phyloP scores from a whole-genome alignment of 2,113 vertebrate genomes.

The Rutilus rutilus region DNA sequence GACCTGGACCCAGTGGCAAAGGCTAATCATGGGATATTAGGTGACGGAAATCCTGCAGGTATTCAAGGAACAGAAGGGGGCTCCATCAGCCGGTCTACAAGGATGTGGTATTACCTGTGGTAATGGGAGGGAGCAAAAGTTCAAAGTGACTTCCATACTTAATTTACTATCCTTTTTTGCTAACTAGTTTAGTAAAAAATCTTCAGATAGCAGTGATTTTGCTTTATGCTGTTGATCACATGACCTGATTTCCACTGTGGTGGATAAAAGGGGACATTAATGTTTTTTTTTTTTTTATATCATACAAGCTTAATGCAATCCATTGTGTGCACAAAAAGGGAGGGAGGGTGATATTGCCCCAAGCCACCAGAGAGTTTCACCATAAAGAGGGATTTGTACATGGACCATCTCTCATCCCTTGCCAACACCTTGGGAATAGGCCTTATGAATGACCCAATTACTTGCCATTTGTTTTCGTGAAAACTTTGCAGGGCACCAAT shows the following conservation, averaged over 20 bases:
- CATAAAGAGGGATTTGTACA: slow-evolving; percentile 47
- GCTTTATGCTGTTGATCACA: slow-evolving; percentile 1
- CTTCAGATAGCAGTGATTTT: not conserved
- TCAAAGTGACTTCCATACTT: slow-evolving; percentile 7
- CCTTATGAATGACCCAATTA: slow-evolving; percentile 50
- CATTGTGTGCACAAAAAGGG: slow-evolving; percentile 36
- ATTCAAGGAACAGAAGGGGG: slow-evolving; percentile 48
- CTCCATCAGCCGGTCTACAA: slow-evolving; percentile 41
- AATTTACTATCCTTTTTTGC: not conserved
- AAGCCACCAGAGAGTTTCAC: slow-evolving; percentile 42
- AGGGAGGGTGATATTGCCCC: slow-evolving; percentile 33
- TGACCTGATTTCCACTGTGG: not conserved
- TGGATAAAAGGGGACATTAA: not conserved
- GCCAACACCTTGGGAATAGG: slow-evolving; percentile 38
- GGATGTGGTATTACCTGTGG: slow-evolving; percentile 37
- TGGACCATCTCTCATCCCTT: slow-evolving; percentile 47
- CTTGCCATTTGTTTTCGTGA: slow-evolving; percentile 45
- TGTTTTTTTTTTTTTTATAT: not conserved
- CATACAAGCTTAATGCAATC: slow-evolving; percentile 18
- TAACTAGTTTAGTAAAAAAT: slow-evolving; percentile 28
- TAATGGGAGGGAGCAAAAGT: slow-evolving; percentile 16
- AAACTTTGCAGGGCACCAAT: slow-evolving; percentile 26
- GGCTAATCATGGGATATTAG: slow-evolving; percentile 71
- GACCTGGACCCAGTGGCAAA: slow-evolving; percentile 66
- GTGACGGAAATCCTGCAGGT: slow-evolving; percentile 52